Conservation (phyloP, 2,797 vertebrate species). For the Oophaga sylvatica region DNA sequence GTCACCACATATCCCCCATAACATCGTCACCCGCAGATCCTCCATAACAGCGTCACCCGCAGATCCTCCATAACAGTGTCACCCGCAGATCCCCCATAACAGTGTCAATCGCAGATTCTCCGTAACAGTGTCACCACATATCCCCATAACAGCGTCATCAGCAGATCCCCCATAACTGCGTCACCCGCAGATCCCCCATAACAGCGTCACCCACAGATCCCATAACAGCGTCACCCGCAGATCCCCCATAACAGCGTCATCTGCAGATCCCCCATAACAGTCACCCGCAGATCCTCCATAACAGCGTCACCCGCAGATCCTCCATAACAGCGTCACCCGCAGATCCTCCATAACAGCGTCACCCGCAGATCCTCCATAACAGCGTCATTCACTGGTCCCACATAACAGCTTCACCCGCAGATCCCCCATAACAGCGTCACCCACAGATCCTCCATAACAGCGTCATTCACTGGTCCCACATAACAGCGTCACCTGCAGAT, state of each 20-base stretch:
- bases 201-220: background rate
- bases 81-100: background rate
- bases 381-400: background rate
- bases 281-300: background rate
- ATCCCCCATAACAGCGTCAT: conserved; percentile 7
- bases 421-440: background rate
- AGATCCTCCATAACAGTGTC: background rate
- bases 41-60: background rate
- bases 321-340: background rate
- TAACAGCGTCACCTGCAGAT: too few species aligned
- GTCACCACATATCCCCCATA: too few species aligned
- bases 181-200: background rate
- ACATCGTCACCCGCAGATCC: background rate
- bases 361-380: background rate
- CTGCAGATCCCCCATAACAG: background rate
- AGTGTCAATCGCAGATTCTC: background rate
- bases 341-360: background rate
- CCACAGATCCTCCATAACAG: background rate
- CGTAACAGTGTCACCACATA: too few species aligned
- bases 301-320: background rate
- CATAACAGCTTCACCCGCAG: background rate
- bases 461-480: too few species aligned
- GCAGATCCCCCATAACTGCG: background rate
- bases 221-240: background rate
- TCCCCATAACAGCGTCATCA: background rate